Evolutionary conservation across 2,113 vertebrate genomes (phyloP).

Genomic region (Syrmaticus mikado): DNA sequence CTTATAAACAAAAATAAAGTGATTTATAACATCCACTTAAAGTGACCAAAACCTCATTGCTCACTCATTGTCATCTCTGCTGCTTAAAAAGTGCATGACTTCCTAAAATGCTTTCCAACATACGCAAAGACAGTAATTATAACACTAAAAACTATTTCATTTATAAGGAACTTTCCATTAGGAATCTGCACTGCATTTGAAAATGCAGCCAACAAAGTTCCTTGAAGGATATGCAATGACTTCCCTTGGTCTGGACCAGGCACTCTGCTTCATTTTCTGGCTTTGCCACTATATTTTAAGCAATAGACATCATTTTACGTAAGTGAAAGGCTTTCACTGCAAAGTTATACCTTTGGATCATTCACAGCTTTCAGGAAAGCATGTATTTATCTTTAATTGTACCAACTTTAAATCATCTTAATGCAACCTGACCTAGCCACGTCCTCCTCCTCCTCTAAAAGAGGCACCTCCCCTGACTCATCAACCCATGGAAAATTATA

Average conservation of each 20-base stretch:
- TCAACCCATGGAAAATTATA: constrained; percentile 40
- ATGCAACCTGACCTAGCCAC: constrained; percentile 4
- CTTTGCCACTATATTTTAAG: neutral
- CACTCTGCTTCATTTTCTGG: neutral
- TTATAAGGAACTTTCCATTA: constrained; percentile 8
- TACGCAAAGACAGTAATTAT: neutral
- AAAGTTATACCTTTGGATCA: neutral
- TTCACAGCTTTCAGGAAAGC: constrained; percentile 15
- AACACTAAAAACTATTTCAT: constrained; percentile 11
- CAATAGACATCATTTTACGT: neutral
- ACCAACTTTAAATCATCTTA: constrained; percentile 31
- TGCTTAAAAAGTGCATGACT: neutral
- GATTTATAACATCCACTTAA: constrained; percentile 36
- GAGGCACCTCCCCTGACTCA: constrained; percentile 26
- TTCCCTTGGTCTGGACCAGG: neutral
- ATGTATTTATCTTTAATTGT: constrained; percentile 40
- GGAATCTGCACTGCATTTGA: neutral
- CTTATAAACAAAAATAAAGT: constrained; percentile 32
- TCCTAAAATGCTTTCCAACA: constrained; percentile 41
- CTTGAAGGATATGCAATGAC: neutral
- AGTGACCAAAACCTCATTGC: constrained; percentile 32
- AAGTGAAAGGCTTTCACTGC: neutral
- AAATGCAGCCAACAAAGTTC: neutral
- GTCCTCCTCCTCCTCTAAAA: constrained; percentile 35
- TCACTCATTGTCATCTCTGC: constrained; percentile 21